Percentiles rank a stretch among this genome's conserved stretches.
Evolutionary conservation across 1,140 invertebrate genomes (phyloP).

Genomic region (Drosophila funebris): DNA sequence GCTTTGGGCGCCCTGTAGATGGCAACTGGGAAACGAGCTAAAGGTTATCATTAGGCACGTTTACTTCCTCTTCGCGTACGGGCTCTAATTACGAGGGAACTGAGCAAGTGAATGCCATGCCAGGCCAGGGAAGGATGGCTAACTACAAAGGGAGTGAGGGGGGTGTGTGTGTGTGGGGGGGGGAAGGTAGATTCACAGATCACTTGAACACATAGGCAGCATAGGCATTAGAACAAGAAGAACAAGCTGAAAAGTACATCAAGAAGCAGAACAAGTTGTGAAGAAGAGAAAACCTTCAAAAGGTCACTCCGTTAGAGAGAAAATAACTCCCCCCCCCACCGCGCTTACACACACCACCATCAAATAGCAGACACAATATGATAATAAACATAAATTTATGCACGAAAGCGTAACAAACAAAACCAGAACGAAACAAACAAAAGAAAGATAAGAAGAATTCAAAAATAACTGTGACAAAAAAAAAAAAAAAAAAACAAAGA

Average conservation of each 20-base stretch:
- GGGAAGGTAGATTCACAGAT: too few species aligned
- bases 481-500: background rate
- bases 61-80: conserved; percentile 59
- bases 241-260: background rate
- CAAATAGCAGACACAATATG: background rate
- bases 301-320: conserved; percentile 42
- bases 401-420: background rate
- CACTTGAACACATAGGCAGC: background rate
- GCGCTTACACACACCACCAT: too few species aligned
- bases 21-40: conserved; percentile 44
- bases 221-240: conserved; percentile 1
- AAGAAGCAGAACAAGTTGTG: background rate
- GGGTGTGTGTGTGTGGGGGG: too few species aligned
- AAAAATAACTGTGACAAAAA: conserved; percentile 18
- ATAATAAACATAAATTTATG: background rate
- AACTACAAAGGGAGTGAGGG: too few species aligned
- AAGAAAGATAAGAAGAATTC: background rate
- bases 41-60: conserved; percentile 80
- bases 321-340: background rate
- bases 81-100: conserved; percentile 64
- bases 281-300: conserved; percentile 34
- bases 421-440: background rate
- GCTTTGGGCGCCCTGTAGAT: conserved; percentile 31
- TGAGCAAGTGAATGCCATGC: conserved; percentile 51
- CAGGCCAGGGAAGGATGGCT: background rate